Conservation (phyloP, 2,797 vertebrate genomes). For the Simalia tracyae region DNA sequence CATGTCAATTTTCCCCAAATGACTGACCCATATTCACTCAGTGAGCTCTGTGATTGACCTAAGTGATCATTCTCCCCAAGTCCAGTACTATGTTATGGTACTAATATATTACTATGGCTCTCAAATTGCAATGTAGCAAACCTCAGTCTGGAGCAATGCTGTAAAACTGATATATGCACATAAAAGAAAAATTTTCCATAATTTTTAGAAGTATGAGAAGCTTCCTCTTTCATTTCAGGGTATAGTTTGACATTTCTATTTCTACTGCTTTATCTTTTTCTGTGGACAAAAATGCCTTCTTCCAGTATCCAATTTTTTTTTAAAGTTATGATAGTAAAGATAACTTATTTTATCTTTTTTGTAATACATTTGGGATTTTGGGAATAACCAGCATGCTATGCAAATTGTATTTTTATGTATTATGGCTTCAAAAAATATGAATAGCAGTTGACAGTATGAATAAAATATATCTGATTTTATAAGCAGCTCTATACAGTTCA, state of each 20-base stretch:
- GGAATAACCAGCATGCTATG: not conserved
- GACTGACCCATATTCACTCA: not conserved
- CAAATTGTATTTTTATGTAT: not conserved
- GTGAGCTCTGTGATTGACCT: not conserved
- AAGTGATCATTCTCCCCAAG: not conserved
- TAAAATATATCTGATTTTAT: not conserved
- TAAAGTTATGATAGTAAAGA: not conserved
- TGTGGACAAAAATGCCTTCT: not conserved
- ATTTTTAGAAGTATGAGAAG: not conserved
- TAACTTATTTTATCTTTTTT: not conserved
- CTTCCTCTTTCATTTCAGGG: not conserved
- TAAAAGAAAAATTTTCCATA: not conserved
- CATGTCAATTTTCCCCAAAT: not conserved
- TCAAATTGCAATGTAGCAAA: not conserved
- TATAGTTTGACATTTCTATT: not conserved
- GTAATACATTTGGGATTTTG: not conserved
- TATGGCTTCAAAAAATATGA: not conserved
- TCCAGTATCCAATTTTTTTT: not conserved
- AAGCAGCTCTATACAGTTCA: not conserved
- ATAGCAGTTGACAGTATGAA: not conserved
- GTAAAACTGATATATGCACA: not conserved
- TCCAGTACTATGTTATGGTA: not conserved
- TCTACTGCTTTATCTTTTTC: not conserved
- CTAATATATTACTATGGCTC: not conserved
- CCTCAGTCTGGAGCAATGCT: not conserved